Base-by-base conservation (phyloP, 2,113 vertebrate species). In the Dipodomys spectabilis region DNA sequence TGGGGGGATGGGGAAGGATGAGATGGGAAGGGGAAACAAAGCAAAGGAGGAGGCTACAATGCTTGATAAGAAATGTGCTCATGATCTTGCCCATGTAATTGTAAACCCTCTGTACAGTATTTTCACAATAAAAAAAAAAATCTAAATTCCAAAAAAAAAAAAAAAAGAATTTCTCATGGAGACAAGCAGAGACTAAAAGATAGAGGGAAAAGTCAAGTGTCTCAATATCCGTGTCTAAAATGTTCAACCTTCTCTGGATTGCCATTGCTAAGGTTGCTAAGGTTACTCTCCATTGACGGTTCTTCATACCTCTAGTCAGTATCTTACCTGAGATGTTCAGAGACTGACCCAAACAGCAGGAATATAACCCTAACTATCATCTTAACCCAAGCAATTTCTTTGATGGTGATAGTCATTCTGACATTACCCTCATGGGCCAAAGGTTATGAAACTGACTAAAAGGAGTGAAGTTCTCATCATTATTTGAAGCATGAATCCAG, bases 401-500 rank as follows among this genome's bases (percentile, higher is more conserved):
- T 86, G 35, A 73, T 64, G 53, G n/a, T 84, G 16, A 20, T 16
- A 39, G 16, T 69, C 39, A 82, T 93, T 30, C 77, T 95, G 78
- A 69, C 28, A 44, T 78, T 86, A 27, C 27, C 78, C 8, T 86
- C 39, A 44, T 11, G 74, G 30, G 68, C 8, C 73, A 87, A 84
- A 49, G 39, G 27, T 85, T 68, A 72, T 19, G 28, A 86, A 69
- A 44, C 30, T 89, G 30, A 69, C 45, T 84, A 19, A 88, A 85
- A 65, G 57, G 81, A 65, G 15, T 65, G 45, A 84, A 65, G 15
- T 65, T 78, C 72, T 75, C 23, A 23, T 45, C 12, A 71, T 92
- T 64, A 71, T 75, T 67, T 92, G 74, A 96, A 85, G 68, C 77
- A 87, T 28, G 39, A 74, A 32, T 77, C 35, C 39, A 77, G 49